Evolutionary conservation across 2,797 vertebrate species (phyloP), one percentile per base, ranked within the genome.

Genomic region (Scyliorhinus canicula): DNA sequence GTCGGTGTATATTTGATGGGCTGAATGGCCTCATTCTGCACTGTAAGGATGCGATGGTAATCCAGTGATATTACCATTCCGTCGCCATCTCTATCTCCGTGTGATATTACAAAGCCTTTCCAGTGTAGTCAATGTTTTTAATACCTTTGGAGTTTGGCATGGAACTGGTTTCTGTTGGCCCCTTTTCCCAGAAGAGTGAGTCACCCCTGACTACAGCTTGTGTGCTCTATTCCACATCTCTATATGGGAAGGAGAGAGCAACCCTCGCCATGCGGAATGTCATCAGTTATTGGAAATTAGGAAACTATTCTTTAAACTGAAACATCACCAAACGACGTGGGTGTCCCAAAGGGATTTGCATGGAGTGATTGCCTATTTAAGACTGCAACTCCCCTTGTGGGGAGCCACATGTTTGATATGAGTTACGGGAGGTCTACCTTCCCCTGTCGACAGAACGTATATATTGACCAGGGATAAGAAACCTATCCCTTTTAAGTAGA

Each of bases 401-500:
- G 47, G 85, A 31, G 85, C 28, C 85, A 88, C 4, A 88, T 88
- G 52, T 4, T 35, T 31, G 11, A 12, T 55, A 35, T 88, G 16
- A 88, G 9, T n/a, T 57, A 9, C 52, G 31, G 79, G 16, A 24
- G 84, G 5, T 85, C 84, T 0, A 16, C 84, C 55, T 55, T 57
- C 85, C 52, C 11, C 50, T 88, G 26, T 16, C 31, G 14, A 88
- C 14, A 57, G 28, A 88, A 57, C 28, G 35, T 26, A 88, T 14
- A 28, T 52, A 88, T 11, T 31, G 52, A 4, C 47, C 28, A 11
- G 0, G 26, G 52, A 55, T 4, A 28, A 86, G 26, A 12, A 55
- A 9, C 50, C n/a, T 31, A 57, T 88, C 85, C 85, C 85, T 88
- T 88, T 88, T 88, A 88, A 88, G 85, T 35, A 31, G 50, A 57